phyloP scores from a whole-genome alignment of 2,888 invertebrate species.

The Torymus aiolomorphi region DNA sequence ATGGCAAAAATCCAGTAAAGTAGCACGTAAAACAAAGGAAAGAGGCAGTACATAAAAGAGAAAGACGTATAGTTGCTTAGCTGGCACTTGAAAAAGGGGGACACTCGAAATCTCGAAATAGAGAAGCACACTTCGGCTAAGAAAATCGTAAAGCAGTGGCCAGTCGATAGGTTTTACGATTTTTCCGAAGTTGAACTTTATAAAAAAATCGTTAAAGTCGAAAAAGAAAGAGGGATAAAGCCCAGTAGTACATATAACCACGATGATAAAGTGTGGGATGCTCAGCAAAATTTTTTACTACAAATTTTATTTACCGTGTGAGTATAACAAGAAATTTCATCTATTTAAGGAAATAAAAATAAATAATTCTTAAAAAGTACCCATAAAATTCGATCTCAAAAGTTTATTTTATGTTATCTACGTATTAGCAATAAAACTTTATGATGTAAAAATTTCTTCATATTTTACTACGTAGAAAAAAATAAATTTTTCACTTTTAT shows the following conservation, averaged over 20 bases:
- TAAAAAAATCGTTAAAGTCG: slow-evolving; percentile 32
- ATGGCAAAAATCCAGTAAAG: background rate
- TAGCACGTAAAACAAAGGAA: slow-evolving; percentile 12
- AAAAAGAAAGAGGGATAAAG: background rate
- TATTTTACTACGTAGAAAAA: too few species aligned
- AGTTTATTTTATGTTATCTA: too few species aligned
- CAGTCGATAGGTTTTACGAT: slow-evolving; percentile 38
- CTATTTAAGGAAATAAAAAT: too few species aligned
- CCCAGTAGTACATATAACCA: background rate
- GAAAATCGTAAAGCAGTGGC: slow-evolving; percentile 37
- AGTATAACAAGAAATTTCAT: background rate
- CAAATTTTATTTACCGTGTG: background rate
- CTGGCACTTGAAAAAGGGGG: slow-evolving; percentile 20
- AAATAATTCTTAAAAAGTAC: too few species aligned
- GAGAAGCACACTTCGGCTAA: slow-evolving; percentile 10
- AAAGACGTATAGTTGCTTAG: slow-evolving; percentile 7
- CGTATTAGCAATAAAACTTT: too few species aligned
- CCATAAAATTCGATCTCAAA: too few species aligned
- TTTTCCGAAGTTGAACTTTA: background rate
- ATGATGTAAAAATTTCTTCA: too few species aligned
- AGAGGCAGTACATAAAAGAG: slow-evolving; percentile 5
- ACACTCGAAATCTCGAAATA: slow-evolving; percentile 24
- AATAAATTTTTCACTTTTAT: too few species aligned
- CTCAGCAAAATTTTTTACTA: slow-evolving; percentile 18
- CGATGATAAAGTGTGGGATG: slow-evolving; percentile 2